Conservation (phyloP, 2,113 vertebrate species). For the Tretioscincus oriximinensis region DNA sequence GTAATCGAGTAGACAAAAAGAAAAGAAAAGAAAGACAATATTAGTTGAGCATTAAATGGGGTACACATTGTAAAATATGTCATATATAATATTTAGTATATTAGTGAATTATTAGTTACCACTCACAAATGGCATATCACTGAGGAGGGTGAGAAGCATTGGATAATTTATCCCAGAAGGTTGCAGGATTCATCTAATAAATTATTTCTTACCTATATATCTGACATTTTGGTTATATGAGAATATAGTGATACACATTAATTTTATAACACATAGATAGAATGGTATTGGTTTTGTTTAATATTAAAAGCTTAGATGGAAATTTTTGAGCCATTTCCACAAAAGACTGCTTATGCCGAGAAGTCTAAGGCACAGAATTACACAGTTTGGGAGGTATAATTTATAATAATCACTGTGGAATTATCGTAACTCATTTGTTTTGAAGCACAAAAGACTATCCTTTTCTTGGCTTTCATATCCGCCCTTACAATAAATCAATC, state of each 20-base stretch:
- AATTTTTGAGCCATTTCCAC: neutral
- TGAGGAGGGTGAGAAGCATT: neutral
- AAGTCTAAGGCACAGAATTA: slow-evolving; percentile 39
- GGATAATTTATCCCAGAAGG: slow-evolving; percentile 30
- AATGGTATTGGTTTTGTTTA: slow-evolving; percentile 20
- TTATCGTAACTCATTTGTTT: slow-evolving; percentile 50
- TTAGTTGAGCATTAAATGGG: slow-evolving; percentile 21
- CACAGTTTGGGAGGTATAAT: slow-evolving; percentile 44
- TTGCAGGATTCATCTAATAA: slow-evolving; percentile 25
- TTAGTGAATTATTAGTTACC: neutral
- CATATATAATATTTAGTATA: slow-evolving; percentile 24
- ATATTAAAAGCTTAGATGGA: slow-evolving; percentile 27
- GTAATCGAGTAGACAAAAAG: too few species aligned
- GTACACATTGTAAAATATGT: neutral
- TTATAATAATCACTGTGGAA: slow-evolving; percentile 40
- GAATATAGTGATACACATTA: neutral
- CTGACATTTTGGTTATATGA: slow-evolving; percentile 30
- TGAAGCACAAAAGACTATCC: slow-evolving; percentile 52
- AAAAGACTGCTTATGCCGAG: slow-evolving; percentile 37
- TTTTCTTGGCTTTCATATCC: slow-evolving; percentile 50
- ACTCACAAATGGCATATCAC: slow-evolving; percentile 30
- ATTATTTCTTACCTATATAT: slow-evolving; percentile 36
- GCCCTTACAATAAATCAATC: slow-evolving; percentile 53
- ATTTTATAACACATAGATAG: slow-evolving; percentile 9
- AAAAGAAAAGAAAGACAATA: neutral